phyloP scores from a whole-genome alignment of 2,113 vertebrate genomes.

The Rousettus leschenaultii region DNA sequence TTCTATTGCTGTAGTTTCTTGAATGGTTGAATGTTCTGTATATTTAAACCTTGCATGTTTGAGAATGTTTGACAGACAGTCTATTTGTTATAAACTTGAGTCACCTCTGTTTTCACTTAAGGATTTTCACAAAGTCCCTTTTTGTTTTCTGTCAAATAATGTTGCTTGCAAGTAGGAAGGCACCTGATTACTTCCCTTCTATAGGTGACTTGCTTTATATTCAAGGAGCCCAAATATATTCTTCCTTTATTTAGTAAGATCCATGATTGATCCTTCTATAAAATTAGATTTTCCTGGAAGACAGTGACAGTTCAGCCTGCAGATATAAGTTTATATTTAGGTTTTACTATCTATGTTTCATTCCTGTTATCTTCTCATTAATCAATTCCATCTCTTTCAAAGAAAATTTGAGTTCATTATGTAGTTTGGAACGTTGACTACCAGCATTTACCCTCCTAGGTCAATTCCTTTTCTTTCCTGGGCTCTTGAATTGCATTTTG shows the following conservation, averaged over 20 bases:
- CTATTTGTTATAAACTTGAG: background rate
- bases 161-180: background rate
- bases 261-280: background rate
- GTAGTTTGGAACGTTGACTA: background rate
- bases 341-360: background rate
- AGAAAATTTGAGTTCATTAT: background rate
- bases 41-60: background rate
- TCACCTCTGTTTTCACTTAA: background rate
- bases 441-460: background rate
- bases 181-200: background rate
- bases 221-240: background rate
- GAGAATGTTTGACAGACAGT: background rate
- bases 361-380: background rate
- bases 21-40: background rate
- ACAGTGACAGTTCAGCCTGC: background rate
- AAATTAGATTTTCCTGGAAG: background rate
- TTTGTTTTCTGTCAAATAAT: background rate
- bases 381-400: background rate
- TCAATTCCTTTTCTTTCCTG: background rate
- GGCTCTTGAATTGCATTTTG: background rate
- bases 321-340: background rate
- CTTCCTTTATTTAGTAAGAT: background rate
- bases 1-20: background rate
- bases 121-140: background rate
- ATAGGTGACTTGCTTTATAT: background rate